Evolutionary conservation across 2,888 invertebrate genomes (phyloP).

Genomic region (Drosophila anomalipes): DNA sequence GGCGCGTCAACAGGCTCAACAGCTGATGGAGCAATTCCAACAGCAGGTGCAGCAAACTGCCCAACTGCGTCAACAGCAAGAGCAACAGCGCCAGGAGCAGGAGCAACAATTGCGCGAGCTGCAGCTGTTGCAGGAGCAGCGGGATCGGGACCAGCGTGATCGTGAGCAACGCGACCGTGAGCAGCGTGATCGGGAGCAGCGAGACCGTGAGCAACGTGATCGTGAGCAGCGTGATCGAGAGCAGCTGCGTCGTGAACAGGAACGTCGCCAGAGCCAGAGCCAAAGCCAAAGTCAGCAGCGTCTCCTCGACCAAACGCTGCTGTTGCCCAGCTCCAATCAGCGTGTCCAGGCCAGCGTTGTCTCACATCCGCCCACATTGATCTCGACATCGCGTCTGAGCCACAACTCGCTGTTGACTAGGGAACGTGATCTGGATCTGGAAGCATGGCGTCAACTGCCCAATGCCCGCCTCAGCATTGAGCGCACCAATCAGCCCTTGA

Average conservation of each 20-base stretch:
- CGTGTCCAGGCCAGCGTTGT: conserved; percentile 83
- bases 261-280: conserved; percentile 44
- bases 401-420: conserved; percentile 68
- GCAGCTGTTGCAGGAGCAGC: conserved; percentile 76
- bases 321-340: conserved; percentile 74
- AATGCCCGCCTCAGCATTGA: conserved; percentile 74
- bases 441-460: conserved; percentile 70
- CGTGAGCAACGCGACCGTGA: conserved; percentile 51
- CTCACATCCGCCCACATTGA: conserved; percentile 82
- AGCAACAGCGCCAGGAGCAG: conserved; percentile 67
- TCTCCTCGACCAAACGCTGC: conserved; percentile 82
- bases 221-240: conserved; percentile 59
- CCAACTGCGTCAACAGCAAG: conserved; percentile 74
- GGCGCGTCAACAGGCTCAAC: conserved; percentile 84
- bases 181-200: conserved; percentile 40
- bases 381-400: conserved; percentile 66
- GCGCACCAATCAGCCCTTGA: conserved; percentile 73
- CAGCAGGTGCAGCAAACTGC: conserved; percentile 82
- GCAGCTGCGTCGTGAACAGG: conserved; percentile 54
- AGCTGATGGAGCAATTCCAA: conserved; percentile 83
- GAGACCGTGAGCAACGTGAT: conserved; percentile 59
- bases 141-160: conserved; percentile 11
- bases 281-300: conserved; percentile 65
- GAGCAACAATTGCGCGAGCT: conserved; percentile 68
- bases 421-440: conserved; percentile 73